Evolutionary conservation across 2,797 vertebrate species (phyloP).

Genomic region (Apodemus agrarius): DNA sequence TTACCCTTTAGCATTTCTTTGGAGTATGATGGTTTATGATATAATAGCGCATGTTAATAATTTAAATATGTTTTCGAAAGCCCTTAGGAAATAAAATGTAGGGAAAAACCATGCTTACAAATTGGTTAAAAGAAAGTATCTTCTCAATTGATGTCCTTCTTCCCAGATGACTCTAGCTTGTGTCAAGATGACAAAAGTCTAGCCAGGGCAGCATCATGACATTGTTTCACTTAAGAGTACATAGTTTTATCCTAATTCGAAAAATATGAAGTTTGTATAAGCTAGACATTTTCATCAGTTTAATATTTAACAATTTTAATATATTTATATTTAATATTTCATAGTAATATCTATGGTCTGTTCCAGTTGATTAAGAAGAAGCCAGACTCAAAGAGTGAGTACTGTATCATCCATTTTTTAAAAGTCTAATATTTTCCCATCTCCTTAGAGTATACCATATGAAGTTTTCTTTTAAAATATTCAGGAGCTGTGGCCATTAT

Average conservation of each 20-base stretch:
- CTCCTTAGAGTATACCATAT: background rate
- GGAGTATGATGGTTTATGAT: background rate
- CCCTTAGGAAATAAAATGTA: background rate
- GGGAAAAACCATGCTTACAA: background rate
- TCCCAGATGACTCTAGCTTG: background rate
- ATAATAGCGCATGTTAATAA: background rate
- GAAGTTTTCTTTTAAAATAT: background rate
- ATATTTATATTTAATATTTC: background rate
- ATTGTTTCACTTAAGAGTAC: background rate
- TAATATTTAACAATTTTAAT: background rate
- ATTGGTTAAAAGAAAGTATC: background rate
- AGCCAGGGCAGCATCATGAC: background rate
- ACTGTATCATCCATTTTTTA: background rate
- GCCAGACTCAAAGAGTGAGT: background rate
- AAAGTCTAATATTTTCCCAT: background rate
- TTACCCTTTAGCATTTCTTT: conserved; percentile 15
- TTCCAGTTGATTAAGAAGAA: conserved; percentile 41
- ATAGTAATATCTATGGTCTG: background rate
- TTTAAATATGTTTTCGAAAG: background rate
- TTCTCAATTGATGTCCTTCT: background rate
- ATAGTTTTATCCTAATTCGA: background rate
- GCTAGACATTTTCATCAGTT: background rate
- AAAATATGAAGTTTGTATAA: background rate
- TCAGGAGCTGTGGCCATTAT: background rate
- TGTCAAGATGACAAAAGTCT: background rate